Evolutionary conservation across 2,888 invertebrate species (phyloP), one percentile per base, ranked within the genome.

Genomic region (Pachliopta kotzebuea): DNA sequence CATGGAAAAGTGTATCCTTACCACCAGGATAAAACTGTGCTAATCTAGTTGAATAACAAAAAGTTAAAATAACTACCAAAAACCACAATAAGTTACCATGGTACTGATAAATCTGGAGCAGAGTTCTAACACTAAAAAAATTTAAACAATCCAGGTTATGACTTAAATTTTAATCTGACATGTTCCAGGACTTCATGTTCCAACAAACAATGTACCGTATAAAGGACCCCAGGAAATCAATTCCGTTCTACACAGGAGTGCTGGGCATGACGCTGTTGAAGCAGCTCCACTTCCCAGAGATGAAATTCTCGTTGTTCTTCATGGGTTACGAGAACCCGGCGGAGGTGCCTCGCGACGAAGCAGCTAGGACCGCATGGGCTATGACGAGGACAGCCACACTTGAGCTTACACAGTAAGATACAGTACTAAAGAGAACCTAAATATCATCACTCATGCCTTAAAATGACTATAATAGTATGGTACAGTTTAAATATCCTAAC

Each of bases 181-280:
- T n/a, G 26, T 86, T 87, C 58, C 87, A 97, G 96, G 97, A 96
- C 65, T 98, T 96, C 83, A 93, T 98, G 72, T 96, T 98, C 88
- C 98, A 98, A 92, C 98, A 99, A 93, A 98, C 98, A 0, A 99
- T 99, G 98, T 96, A 96, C 81, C 94, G 98, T 45, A 97, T 98
- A 69, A 98, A 98, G 81, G 98, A 99, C 81, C 98, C 98, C 0
- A 93, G 94, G 68, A 94, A 94, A 71, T 96, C 97, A 0, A 86
- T 99, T 56, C 96, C 97, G 0, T 98, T 99, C 84, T 98, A 98
- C 87, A 96, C 97, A 0, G 94, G 95, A 60, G 96, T 98, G 0
- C 89, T 99, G 0, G 98, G 98, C 8, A 98, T 98, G 98, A 95
- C 95, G 17, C 86, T 98, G 53, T 87, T 99, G 59, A 95, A 96